These are phyloP conservation scores for Dastarcus helophoroides DNA, from an alignment of 2,888 invertebrate species.

Conservation along the genomic window DNA sequence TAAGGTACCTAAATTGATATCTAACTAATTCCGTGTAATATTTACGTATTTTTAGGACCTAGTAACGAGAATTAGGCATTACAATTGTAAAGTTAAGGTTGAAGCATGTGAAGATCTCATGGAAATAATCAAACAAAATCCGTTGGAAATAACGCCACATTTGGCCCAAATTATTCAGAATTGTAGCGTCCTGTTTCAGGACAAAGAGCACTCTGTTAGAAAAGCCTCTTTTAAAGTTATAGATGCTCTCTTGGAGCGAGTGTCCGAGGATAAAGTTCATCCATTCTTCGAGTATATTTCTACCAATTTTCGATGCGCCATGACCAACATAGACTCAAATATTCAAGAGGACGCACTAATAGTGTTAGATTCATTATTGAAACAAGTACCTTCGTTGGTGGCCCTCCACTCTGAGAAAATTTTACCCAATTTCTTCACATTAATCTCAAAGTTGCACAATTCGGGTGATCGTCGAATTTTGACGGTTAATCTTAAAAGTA, in stretches of 20 bases:
- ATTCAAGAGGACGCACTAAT: conserved; percentile 76
- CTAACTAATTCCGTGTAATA: conserved; percentile 2
- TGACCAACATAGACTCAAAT: conserved; percentile 74
- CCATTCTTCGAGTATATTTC: conserved; percentile 70
- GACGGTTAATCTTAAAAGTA: conserved; percentile 56
- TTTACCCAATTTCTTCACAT: conserved; percentile 67
- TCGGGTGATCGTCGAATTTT: conserved; percentile 57
- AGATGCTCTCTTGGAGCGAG: conserved; percentile 34
- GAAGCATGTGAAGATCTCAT: conserved; percentile 52
- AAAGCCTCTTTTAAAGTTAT: conserved; percentile 47
- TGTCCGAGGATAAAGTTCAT: conserved; percentile 43
- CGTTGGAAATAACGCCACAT: conserved; percentile 34
- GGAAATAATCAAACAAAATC: conserved; percentile 42
- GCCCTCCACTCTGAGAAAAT: conserved; percentile 57
- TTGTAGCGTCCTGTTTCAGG: conserved; percentile 56
- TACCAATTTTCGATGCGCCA: conserved; percentile 73
- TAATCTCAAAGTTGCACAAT: conserved; percentile 64
- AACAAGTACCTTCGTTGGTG: conserved; percentile 53
- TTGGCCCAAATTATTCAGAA: conserved; percentile 58
- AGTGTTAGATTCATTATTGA: conserved; percentile 65
- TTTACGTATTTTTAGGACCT: conserved; percentile 44
- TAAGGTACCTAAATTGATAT: conserved; percentile 38
- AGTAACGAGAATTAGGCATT: conserved; percentile 58
- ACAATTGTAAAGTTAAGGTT: conserved; percentile 55
- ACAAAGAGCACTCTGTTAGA: conserved; percentile 54